Base-by-base conservation (phyloP, 2,113 vertebrate genomes). In the Girardinichthys multiradiatus region DNA sequence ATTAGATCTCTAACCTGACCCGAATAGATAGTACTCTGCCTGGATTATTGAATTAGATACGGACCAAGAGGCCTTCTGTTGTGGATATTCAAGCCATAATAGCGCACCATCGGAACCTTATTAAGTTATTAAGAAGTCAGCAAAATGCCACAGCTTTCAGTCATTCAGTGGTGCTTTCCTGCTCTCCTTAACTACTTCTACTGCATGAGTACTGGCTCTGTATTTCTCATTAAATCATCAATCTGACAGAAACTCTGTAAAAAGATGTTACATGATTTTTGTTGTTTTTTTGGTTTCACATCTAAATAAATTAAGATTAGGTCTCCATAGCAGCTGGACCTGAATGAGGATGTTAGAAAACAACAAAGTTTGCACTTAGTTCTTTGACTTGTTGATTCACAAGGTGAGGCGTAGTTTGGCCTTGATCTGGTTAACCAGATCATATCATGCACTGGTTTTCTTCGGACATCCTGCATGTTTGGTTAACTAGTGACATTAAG, bases 71-170 rank as follows among this genome's bases (percentile, higher is more conserved):
- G 4, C 10, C 78, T 76, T 28, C 80, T 87, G 78, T 82, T 82
- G 72, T 60, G 19, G 37, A 63, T 77, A 68, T 62, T 60, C 71
- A 78, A 19, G 73, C 13, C 51, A 35, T 89, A 79, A 87, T 74
- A 60, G 69, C 48, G 11, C 66, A 80, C 85, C 80, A 72, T 71
- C 78, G 74, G 70, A 85, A 76, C 58, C 70, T 75, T 15, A 78
- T 89, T 86, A 83, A 70, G 73, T 57, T 86, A 85, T 71, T 79
- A 84, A 77, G 72, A 70, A 90, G 85, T 86, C 67, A 80, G 24
- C 57, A 63, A 79, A 84, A 79, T 73, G 72, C 30, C 70, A 61
- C 59, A 10, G 64, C 80, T 24, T 75, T 24, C 72, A 70, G 76
- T 66, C 78, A 68, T 72, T 77, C 74, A 33, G 63, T 9, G 30